These are phyloP conservation scores for Cyprinodon brontotheroides DNA, from an alignment of 2,113 vertebrate genomes.

Conservation along the genomic window DNA sequence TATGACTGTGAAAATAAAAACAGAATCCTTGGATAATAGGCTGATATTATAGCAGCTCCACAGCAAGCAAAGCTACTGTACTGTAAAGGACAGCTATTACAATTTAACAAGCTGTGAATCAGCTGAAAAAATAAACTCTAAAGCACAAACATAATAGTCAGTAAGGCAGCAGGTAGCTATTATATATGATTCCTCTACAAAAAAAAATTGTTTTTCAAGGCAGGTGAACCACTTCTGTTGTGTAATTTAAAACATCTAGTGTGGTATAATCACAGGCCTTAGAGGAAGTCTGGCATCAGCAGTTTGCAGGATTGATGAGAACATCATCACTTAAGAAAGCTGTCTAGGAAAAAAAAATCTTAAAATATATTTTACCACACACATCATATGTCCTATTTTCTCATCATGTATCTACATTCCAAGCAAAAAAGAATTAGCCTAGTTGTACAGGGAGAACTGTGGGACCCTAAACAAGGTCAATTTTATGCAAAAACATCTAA, in stretches of 20 bases:
- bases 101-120: conserved; percentile 60
- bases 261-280: conserved; percentile 24
- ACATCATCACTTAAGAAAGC: conserved; percentile 46
- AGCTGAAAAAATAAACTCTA: conserved; percentile 40
- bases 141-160: conserved; percentile 24
- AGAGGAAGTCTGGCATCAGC: conserved; percentile 45
- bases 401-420: conserved; percentile 25
- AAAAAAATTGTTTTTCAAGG: conserved; percentile 14
- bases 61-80: conserved; percentile 14
- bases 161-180: conserved; percentile 23
- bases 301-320: conserved; percentile 41
- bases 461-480: conserved; percentile 46
- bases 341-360: conserved; percentile 36
- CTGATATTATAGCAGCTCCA: conserved; percentile 23
- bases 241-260: conserved; percentile 40
- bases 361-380: conserved; percentile 17
- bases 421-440: conserved; percentile 30
- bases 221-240: conserved; percentile 20
- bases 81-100: conserved; percentile 29
- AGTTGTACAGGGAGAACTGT: conserved; percentile 17
- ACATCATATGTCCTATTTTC: conserved; percentile 19
- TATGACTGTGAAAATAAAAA: conserved; percentile 29
- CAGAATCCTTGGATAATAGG: conserved; percentile 20
- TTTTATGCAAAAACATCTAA: conserved; percentile 30
- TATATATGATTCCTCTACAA: conserved; percentile 3